Percentiles rank a stretch among this genome's conserved stretches.
These are phyloP conservation scores for rat (Rattus norvegicus) DNA, from an alignment of 2,113 vertebrate genomes.

Conservation along the genomic window GRCr8 NC_086027.1:88367501-88368000, in stretches of 20 bases:
- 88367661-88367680: background rate
- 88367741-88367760: background rate
- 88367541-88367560: background rate
- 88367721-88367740: background rate
- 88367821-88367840: background rate
- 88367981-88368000: background rate
- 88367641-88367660: background rate
- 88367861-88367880: background rate
- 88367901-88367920: background rate
- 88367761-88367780: background rate
- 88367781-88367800: background rate
- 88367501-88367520: background rate
- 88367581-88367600: background rate
- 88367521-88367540: background rate
- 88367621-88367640: background rate
- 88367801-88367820: background rate
- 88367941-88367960: background rate
- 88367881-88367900: background rate
- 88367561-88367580: background rate
- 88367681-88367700: slow-evolving; percentile 41
- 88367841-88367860: background rate
- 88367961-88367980: background rate
- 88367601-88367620: background rate
- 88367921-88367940: background rate
- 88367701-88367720: background rate